phyloP scores from a whole-genome alignment of 1,140 invertebrate genomes.

The Brachionus plicatilis region DNA sequence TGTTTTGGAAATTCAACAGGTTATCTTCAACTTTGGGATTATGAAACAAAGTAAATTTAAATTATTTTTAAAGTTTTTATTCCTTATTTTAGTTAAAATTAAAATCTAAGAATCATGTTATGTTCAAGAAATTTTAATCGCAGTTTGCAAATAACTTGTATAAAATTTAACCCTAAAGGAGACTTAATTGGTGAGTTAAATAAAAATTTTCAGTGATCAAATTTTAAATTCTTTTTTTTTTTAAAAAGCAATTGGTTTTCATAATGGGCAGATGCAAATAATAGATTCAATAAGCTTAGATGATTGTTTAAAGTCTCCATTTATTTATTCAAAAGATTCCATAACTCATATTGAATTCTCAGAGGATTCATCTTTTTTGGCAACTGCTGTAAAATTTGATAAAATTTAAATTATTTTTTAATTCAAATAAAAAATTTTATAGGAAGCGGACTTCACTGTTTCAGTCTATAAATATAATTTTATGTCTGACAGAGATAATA shows the following conservation, averaged over 20 bases:
- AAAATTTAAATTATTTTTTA: background rate
- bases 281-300: constrained; percentile 52
- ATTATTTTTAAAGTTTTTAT: background rate
- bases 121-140: background rate
- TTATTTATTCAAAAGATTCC: constrained; percentile 50
- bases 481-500: constrained; percentile 41
- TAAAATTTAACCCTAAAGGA: constrained; percentile 50
- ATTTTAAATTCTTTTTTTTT: background rate
- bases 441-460: constrained; percentile 53
- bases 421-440: constrained; percentile 13
- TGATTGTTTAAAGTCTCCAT: constrained; percentile 48
- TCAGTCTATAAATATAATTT: constrained; percentile 46
- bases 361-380: constrained; percentile 51
- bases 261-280: constrained; percentile 50
- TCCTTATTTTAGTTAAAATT: background rate
- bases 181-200: constrained; percentile 44
- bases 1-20: constrained; percentile 54
- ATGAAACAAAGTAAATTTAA: constrained; percentile 51
- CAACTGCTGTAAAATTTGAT: constrained; percentile 50
- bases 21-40: constrained; percentile 53
- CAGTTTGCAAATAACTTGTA: constrained; percentile 39
- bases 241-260: constrained; percentile 51
- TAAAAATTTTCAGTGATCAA: constrained; percentile 41
- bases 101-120: background rate
- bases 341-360: constrained; percentile 55